Conservation (phyloP, 2,888 invertebrate genomes). For the Cryptocephalus primarius region DNA sequence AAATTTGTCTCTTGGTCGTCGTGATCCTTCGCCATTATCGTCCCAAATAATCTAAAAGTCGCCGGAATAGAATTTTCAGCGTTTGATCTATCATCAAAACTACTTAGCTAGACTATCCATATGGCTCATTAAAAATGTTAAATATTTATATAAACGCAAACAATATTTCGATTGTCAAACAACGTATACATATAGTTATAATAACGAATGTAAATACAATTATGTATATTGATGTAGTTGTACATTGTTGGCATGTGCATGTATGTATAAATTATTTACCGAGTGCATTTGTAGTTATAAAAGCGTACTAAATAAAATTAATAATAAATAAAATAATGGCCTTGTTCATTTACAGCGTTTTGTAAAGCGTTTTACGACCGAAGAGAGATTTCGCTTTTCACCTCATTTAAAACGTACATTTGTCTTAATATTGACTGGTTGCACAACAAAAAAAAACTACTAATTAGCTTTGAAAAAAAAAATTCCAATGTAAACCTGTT, state of each 20-base stretch:
- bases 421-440: too few relatives aligned
- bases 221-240: constrained; percentile 13
- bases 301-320: constrained; percentile 13
- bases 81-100: too few relatives aligned
- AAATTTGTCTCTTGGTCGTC: too few relatives aligned
- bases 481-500: too few relatives aligned
- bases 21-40: too few relatives aligned
- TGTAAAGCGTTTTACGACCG: too few relatives aligned
- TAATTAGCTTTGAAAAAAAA: too few relatives aligned
- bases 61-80: too few relatives aligned
- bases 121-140: constrained; percentile 1
- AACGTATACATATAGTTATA: constrained; percentile 7
- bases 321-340: constrained; percentile 4
- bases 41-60: too few relatives aligned
- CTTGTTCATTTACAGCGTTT: neutral
- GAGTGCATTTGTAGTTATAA: constrained; percentile 11
- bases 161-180: constrained; percentile 1
- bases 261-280: constrained; percentile 14
- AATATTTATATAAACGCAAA: neutral
- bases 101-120: neutral
- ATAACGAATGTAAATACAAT: constrained; percentile 13
- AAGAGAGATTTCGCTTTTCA: too few relatives aligned
- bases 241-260: constrained; percentile 13
- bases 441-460: too few relatives aligned
- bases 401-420: too few relatives aligned